Evolutionary conservation across 1,140 invertebrate species (phyloP), one percentile per base, ranked within the genome.

Genomic region (Tyrophagus putrescentiae): DNA sequence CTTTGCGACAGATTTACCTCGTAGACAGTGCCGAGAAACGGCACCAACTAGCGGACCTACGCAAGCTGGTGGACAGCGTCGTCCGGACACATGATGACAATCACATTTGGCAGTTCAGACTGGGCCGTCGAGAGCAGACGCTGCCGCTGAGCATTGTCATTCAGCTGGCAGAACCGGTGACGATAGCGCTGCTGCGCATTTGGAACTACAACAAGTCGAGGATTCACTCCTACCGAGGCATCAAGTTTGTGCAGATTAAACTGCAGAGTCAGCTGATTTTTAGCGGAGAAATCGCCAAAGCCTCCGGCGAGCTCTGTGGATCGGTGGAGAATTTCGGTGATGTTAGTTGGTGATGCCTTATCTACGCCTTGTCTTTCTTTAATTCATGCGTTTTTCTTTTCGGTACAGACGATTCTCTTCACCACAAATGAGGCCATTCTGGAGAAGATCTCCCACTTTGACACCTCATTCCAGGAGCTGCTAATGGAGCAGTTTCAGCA

Each of bases 171-270:
- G 71, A 77, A 60, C 67, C 69, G 36, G 73, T 77, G 58, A 76
- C 74, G 36, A 66, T 87, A 18, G 82, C 83, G 23, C 71, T 87
- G 68, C 76, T 87, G 53, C 76, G 84, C 69, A 80, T 87, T 66
- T 87, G 85, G 84, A 88, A 88, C 70, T 88, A 88, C 67, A 88
- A 88, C 69, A 87, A 87, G 71, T 87, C 84, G 1, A 73, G 84
- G 62, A 86, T 87, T 62, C 82, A 87, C 73, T 85, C 84, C 1
- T 80, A 80, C 61, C 76, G 84, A 63, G 85, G 85, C 62, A 82
- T 79, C 11, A 80, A 78, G 67, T 74, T 84, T 66, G 72, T 87
- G 3, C 73, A 79, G 36, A 80, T 88, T n/a, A 77, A 73, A 57
- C 68, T 88, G 50, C 83, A 87, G 68, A 78, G 78, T 28, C 67